Conservation (phyloP, 1,140 invertebrate genomes). For the Araneus ventricosus region DNA sequence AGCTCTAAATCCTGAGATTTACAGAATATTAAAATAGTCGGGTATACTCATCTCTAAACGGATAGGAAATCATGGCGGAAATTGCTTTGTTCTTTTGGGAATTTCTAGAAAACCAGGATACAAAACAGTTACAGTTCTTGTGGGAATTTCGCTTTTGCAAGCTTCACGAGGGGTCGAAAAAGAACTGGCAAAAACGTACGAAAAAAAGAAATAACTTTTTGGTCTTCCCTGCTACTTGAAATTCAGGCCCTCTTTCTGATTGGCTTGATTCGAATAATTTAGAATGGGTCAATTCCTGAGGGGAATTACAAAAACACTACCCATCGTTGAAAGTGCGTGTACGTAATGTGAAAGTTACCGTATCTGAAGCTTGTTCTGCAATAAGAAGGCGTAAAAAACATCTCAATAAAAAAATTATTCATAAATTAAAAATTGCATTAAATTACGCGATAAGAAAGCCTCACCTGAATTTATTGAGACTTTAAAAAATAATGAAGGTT, state of each 20-base stretch:
- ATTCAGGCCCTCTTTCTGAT: not conserved
- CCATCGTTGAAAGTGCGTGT: not conserved
- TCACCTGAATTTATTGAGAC: no score
- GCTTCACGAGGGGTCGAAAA: not conserved
- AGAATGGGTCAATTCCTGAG: not conserved
- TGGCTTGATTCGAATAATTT: not conserved
- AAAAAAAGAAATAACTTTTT: not conserved
- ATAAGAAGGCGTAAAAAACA: no score
- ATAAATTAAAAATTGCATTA: no score
- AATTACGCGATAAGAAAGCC: no score
- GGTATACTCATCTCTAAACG: not conserved
- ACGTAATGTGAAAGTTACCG: not conserved
- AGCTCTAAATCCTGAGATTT: slow-evolving; percentile 42
- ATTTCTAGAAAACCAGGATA: not conserved
- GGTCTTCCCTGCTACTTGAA: not conserved
- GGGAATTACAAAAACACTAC: not conserved
- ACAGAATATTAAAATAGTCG: slow-evolving; percentile 52
- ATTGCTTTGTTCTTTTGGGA: slow-evolving; percentile 18
- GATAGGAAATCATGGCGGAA: slow-evolving; percentile 37
- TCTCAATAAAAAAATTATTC: no score
- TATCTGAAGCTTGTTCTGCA: not conserved
- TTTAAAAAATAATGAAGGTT: no score
- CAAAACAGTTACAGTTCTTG: not conserved
- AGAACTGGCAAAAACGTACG: not conserved
- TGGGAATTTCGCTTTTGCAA: not conserved